These are phyloP conservation scores for Hirundo rustica DNA, from an alignment of 2,797 vertebrate species.

Conservation along the genomic window DNA sequence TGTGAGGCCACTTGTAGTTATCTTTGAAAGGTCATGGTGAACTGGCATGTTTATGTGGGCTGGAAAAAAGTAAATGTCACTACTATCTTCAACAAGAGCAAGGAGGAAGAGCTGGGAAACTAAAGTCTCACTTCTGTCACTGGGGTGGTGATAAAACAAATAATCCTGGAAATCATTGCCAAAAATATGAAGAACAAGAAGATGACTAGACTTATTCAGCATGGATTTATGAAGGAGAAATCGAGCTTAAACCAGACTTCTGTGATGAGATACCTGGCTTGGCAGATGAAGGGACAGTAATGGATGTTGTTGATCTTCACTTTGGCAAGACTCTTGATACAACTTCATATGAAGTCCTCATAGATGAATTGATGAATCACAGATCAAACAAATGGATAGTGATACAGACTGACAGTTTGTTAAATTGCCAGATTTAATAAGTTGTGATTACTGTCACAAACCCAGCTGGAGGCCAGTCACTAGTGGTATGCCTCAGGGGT, in stretches of 20 bases:
- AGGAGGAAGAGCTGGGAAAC: not conserved
- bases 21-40: not conserved
- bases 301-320: not conserved
- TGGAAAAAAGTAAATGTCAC: not conserved
- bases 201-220: not conserved
- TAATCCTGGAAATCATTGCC: not conserved
- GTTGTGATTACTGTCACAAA: not conserved
- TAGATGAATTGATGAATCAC: not conserved
- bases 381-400: not conserved
- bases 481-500: not conserved
- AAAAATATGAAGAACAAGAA: not conserved
- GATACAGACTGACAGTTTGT: not conserved
- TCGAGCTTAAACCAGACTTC: not conserved
- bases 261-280: not conserved
- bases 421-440: not conserved
- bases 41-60: not conserved
- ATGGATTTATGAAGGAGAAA: not conserved
- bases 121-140: not conserved
- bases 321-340: not conserved
- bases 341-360: not conserved
- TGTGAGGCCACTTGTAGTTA: not conserved
- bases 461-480: not conserved
- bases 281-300: not conserved
- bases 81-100: not conserved
- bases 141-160: not conserved